These are phyloP conservation scores for Chelon auratus DNA, from an alignment of 2,797 vertebrate genomes.

Conservation along the genomic window DNA sequence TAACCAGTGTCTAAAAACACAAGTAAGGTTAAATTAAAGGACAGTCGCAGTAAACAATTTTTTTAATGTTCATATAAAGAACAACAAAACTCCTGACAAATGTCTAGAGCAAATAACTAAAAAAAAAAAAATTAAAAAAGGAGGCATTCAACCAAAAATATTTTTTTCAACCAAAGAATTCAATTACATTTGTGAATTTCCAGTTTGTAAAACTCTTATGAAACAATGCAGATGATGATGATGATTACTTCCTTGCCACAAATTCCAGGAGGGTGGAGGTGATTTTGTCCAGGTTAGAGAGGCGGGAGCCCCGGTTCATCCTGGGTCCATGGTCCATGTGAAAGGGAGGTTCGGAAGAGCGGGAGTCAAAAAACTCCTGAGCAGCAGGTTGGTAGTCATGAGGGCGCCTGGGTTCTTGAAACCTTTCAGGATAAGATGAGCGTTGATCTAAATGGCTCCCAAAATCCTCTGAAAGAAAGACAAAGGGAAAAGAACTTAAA, in stretches of 20 bases:
- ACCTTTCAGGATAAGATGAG: slow-evolving; percentile 48
- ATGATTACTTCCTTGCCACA: slow-evolving; percentile 73
- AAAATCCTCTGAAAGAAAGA: slow-evolving; percentile 59
- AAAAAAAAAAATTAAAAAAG: background rate
- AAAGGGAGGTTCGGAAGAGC: slow-evolving; percentile 38
- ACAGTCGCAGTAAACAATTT: slow-evolving; percentile 7
- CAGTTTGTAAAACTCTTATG: background rate
- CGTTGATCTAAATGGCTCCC: slow-evolving; percentile 52
- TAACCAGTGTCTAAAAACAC: no score
- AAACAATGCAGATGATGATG: background rate
- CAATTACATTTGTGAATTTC: background rate
- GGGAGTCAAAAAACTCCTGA: slow-evolving; percentile 58
- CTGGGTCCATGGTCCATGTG: slow-evolving; percentile 44
- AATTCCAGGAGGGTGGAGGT: slow-evolving; percentile 80
- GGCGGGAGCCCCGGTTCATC: slow-evolving; percentile 42
- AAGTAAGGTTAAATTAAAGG: background rate
- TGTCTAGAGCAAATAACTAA: background rate
- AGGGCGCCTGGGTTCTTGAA: slow-evolving; percentile 53
- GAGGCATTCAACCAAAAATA: background rate
- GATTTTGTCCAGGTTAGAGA: slow-evolving; percentile 78
- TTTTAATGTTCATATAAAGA: slow-evolving; percentile 46
- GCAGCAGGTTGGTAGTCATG: slow-evolving; percentile 31
- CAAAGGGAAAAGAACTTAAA: background rate
- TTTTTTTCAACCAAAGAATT: background rate
- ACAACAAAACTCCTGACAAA: slow-evolving; percentile 12